phyloP scores from a whole-genome alignment of 2,888 invertebrate species.

The Mesochorus sp. region DNA sequence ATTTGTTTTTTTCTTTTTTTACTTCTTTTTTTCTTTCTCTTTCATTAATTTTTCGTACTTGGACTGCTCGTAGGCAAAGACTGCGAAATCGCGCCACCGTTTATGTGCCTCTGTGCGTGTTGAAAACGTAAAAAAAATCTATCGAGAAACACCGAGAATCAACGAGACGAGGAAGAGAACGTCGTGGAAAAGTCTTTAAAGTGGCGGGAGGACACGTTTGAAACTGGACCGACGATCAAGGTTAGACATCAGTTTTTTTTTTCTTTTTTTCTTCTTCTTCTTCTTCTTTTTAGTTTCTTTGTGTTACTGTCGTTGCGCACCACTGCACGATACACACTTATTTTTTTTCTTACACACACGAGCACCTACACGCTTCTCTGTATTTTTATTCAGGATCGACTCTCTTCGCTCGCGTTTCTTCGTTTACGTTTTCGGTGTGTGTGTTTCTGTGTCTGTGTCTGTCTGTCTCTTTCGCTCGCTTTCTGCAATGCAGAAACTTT shows the following conservation, averaged over 20 bases:
- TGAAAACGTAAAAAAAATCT: not conserved
- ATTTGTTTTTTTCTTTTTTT: too few relatives aligned
- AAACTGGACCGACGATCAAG: slow-evolving; percentile 80
- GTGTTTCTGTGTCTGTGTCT: too few relatives aligned
- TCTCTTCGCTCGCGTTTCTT: too few relatives aligned
- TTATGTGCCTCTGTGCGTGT: not conserved
- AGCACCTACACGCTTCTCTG: too few relatives aligned
- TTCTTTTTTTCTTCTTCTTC: slow-evolving; percentile 8
- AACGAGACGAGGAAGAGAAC: slow-evolving; percentile 21
- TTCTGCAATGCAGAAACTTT: too few relatives aligned
- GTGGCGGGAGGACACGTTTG: slow-evolving; percentile 71
- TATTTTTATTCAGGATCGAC: too few relatives aligned
- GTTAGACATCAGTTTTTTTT: slow-evolving; percentile 70
- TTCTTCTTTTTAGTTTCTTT: too few relatives aligned
- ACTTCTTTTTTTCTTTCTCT: not conserved
- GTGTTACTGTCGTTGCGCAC: not conserved
- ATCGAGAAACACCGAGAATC: not conserved
- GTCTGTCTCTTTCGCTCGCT: too few relatives aligned
- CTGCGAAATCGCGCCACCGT: not conserved
- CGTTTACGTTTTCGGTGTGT: too few relatives aligned
- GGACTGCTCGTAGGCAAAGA: too few relatives aligned
- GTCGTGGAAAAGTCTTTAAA: slow-evolving; percentile 60
- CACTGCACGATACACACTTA: slow-evolving; percentile 6
- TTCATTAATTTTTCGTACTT: too few relatives aligned
- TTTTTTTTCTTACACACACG: too few relatives aligned